Evolutionary conservation across 2,888 invertebrate genomes (phyloP).

Genomic region (Dione vanillae): DNA sequence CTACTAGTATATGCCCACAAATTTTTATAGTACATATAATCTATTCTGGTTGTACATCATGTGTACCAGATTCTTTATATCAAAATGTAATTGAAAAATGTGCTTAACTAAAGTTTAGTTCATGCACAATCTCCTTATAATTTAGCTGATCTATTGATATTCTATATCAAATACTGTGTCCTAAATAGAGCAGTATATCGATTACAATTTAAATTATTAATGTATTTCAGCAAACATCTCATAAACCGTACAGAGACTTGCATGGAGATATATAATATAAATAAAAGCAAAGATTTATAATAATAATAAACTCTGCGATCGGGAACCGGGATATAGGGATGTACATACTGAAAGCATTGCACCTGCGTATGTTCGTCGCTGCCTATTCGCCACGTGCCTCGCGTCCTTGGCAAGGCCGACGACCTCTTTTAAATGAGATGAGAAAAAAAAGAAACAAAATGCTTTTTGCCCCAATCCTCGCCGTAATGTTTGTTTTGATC

Average conservation of each 20-base stretch:
- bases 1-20: no score
- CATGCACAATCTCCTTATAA: no score
- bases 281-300: constrained; percentile 11
- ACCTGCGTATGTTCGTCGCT: constrained; percentile 59
- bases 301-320: constrained; percentile 24
- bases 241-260: background rate
- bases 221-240: constrained; percentile 1
- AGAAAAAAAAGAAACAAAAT: constrained; percentile 64
- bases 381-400: constrained; percentile 69
- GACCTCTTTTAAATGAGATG: constrained; percentile 69
- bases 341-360: constrained; percentile 36
- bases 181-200: background rate
- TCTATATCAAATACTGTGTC: no score
- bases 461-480: constrained; percentile 70
- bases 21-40: no score
- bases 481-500: constrained; percentile 80
- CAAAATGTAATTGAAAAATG: no score
- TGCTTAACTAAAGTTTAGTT: no score
- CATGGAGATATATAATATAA: constrained; percentile 5
- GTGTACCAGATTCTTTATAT: no score
- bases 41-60: no score
- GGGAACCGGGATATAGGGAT: constrained; percentile 17
- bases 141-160: no score
- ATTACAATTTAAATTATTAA: background rate
- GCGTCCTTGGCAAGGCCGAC: constrained; percentile 78